phyloP scores from a whole-genome alignment of 2,113 vertebrate genomes.

The Etia nguti region DNA sequence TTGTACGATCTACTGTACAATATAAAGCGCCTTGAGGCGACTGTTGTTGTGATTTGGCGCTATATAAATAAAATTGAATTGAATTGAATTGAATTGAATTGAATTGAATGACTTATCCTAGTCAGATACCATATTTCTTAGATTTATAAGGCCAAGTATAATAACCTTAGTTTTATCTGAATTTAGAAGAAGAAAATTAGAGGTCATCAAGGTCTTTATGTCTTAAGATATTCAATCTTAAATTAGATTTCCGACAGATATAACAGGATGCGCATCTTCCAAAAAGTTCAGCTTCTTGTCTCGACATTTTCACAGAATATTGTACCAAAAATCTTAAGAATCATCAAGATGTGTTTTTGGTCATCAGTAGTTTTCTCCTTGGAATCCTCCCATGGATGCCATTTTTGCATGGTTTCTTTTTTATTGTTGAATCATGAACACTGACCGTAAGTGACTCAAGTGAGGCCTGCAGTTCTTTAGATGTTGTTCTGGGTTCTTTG shows the following conservation, averaged over 20 bases:
- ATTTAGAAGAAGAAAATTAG: not conserved
- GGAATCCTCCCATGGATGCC: not conserved
- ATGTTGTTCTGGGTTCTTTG: not conserved
- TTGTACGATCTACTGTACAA: too few species aligned
- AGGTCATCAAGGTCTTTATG: not conserved
- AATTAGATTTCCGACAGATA: not conserved
- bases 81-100: too few species aligned
- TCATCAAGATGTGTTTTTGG: not conserved
- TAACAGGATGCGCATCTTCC: not conserved
- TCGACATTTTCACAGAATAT: not conserved
- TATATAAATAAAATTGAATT: too few species aligned
- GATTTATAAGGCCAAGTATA: not conserved
- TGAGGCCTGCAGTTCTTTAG: not conserved
- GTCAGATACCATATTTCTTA: not conserved
- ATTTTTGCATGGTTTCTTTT: not conserved
- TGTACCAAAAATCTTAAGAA: not conserved
- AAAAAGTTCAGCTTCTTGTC: not conserved
- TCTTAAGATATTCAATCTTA: not conserved
- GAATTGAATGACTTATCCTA: not conserved
- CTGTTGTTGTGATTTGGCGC: too few species aligned
- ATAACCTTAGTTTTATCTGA: too few species aligned
- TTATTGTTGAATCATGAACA: not conserved
- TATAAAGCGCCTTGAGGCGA: too few species aligned
- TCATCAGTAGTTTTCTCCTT: not conserved
- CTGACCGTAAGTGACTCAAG: not conserved